These are phyloP conservation scores for Alentia gelatinosa DNA, from an alignment of 2,888 invertebrate species.

Conservation along the genomic window DNA sequence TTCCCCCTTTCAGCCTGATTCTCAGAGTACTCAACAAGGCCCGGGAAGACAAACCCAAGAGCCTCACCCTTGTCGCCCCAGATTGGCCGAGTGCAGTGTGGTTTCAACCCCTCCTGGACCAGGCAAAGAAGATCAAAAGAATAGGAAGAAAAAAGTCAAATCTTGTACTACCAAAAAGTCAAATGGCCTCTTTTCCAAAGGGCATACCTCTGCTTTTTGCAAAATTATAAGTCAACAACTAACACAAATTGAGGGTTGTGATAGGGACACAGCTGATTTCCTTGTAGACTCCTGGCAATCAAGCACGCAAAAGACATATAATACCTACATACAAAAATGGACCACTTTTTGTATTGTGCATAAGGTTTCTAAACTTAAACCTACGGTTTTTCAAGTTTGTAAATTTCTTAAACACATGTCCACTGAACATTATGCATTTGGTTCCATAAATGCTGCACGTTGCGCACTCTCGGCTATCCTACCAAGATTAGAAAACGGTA, in stretches of 20 bases:
- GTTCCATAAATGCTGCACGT: neutral
- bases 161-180: neutral
- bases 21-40: neutral
- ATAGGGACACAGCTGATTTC: neutral
- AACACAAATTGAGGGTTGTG: neutral
- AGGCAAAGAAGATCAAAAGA: neutral
- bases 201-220: neutral
- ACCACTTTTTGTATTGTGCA: neutral
- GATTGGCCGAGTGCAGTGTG: neutral
- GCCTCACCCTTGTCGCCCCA: neutral
- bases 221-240: neutral
- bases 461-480: neutral
- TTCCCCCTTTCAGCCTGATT: neutral
- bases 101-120: neutral
- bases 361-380: neutral
- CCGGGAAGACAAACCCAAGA: neutral
- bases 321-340: neutral
- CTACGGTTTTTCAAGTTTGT: neutral
- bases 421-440: neutral
- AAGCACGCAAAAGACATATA: neutral
- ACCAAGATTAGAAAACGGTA: neutral
- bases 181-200: no score
- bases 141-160: neutral
- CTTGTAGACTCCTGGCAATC: neutral
- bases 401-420: neutral